Conservation (phyloP, 2,797 vertebrate genomes). For the Atherinosoma microstoma region DNA sequence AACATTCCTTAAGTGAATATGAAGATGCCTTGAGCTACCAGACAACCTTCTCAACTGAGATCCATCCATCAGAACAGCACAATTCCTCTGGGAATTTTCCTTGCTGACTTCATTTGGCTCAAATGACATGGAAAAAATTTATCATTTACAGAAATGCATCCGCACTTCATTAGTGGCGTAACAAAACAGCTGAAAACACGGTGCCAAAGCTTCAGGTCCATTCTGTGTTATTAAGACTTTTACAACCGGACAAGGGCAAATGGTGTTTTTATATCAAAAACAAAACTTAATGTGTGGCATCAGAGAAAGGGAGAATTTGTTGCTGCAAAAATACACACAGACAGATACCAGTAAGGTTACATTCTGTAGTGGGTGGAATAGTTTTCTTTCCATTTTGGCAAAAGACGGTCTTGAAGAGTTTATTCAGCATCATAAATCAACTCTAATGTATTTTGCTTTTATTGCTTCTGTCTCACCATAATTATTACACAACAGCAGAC, state of each 20-base stretch:
- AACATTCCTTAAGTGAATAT: background rate
- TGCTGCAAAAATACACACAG: background rate
- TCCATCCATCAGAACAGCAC: background rate
- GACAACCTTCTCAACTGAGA: background rate
- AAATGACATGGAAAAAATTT: background rate
- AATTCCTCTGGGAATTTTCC: background rate
- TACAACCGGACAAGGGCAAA: too few relatives aligned
- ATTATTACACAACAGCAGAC: background rate
- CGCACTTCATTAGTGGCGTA: too few relatives aligned
- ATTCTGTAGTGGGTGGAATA: background rate
- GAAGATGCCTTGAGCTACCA: background rate
- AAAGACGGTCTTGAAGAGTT: background rate
- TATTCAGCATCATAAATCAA: background rate
- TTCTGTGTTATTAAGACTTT: too few relatives aligned
- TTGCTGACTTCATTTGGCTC: background rate
- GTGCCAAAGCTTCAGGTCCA: background rate
- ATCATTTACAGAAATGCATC: too few relatives aligned
- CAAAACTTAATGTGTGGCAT: background rate
- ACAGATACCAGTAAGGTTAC: background rate
- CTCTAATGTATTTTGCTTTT: background rate
- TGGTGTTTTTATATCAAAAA: too few relatives aligned
- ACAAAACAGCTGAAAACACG: background rate
- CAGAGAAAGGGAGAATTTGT: background rate
- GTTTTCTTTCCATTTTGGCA: background rate
- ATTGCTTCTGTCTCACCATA: background rate